Evolutionary conservation across 2,888 invertebrate species (phyloP).

Genomic region (Orthonychiurus folsomi): DNA sequence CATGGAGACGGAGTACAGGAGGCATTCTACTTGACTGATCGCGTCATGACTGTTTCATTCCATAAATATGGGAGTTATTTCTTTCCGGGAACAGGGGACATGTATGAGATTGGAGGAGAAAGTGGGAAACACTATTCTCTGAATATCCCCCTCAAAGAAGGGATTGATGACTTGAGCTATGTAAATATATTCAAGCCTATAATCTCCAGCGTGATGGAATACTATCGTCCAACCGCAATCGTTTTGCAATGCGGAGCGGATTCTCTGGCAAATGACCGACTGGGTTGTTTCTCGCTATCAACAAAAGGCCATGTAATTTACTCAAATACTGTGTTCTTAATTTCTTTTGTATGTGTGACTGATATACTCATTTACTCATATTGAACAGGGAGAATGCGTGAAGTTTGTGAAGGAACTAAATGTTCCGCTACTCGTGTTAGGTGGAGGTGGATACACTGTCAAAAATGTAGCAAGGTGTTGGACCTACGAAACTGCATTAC

Average conservation of each 20-base stretch:
- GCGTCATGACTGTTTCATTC: slow-evolving; percentile 99
- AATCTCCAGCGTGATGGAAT: slow-evolving; percentile 81
- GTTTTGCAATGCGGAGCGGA: slow-evolving; percentile 98
- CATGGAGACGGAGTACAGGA: slow-evolving; percentile 96
- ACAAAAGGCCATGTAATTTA: slow-evolving; percentile 95
- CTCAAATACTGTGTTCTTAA: too few species aligned
- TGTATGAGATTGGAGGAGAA: slow-evolving; percentile 96
- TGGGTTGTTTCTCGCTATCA: slow-evolving; percentile 93
- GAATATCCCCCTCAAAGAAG: slow-evolving; percentile 95
- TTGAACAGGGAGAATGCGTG: slow-evolving; percentile 91
- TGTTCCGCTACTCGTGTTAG: slow-evolving; percentile 83
- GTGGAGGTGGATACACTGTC: slow-evolving; percentile 59
- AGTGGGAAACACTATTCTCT: slow-evolving; percentile 93
- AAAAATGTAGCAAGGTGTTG: slow-evolving; percentile 96
- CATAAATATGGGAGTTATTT: slow-evolving; percentile 98
- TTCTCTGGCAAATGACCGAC: slow-evolving; percentile 84
- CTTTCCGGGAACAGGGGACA: slow-evolving; percentile 95
- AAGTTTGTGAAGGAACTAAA: slow-evolving; percentile 86
- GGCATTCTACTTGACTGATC: slow-evolving; percentile 91
- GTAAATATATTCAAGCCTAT: slow-evolving; percentile 91
- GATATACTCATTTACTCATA: too few species aligned
- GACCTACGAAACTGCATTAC: slow-evolving; percentile 94
- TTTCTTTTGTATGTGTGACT: too few species aligned
- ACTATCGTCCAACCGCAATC: slow-evolving; percentile 90
- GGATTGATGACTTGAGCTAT: slow-evolving; percentile 89